These are phyloP conservation scores for Myripristis murdjan DNA, from an alignment of 2,797 vertebrate genomes.

Conservation along the genomic window DNA sequence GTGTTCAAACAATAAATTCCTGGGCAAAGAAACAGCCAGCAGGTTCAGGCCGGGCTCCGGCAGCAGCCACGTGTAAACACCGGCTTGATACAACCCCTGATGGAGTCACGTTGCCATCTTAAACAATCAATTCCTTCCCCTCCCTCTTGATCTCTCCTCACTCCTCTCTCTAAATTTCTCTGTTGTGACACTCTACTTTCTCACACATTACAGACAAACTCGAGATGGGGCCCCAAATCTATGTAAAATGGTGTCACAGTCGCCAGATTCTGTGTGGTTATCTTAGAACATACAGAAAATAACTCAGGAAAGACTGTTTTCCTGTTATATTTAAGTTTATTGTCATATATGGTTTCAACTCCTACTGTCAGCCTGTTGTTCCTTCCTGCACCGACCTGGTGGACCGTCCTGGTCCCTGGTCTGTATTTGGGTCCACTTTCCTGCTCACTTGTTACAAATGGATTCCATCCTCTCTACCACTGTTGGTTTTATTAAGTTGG, in stretches of 20 bases:
- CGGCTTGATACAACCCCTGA: slow-evolving; percentile 63
- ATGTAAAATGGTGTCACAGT: too few relatives aligned
- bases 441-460: too few relatives aligned
- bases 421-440: too few relatives aligned
- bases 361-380: too few relatives aligned
- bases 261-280: too few relatives aligned
- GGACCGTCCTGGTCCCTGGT: too few relatives aligned
- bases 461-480: slow-evolving; percentile 28
- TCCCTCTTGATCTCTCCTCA: slow-evolving; percentile 28
- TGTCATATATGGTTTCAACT: too few relatives aligned
- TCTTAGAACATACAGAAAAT: too few relatives aligned
- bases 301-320: too few relatives aligned
- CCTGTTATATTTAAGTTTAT: too few relatives aligned
- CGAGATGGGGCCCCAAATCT: slow-evolving; percentile 19
- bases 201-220: slow-evolving; percentile 17
- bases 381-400: too few relatives aligned
- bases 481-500: slow-evolving; percentile 24
- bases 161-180: slow-evolving; percentile 6
- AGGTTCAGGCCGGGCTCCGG: slow-evolving; percentile 27
- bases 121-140: slow-evolving; percentile 51
- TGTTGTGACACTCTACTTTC: slow-evolving; percentile 17
- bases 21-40: slow-evolving; percentile 42
- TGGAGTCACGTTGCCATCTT: slow-evolving; percentile 52
- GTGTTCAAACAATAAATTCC: slow-evolving; percentile 53
- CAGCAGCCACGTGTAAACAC: slow-evolving; percentile 57